phyloP scores from a whole-genome alignment of 2,888 invertebrate species.

The Panopea generosa region DNA sequence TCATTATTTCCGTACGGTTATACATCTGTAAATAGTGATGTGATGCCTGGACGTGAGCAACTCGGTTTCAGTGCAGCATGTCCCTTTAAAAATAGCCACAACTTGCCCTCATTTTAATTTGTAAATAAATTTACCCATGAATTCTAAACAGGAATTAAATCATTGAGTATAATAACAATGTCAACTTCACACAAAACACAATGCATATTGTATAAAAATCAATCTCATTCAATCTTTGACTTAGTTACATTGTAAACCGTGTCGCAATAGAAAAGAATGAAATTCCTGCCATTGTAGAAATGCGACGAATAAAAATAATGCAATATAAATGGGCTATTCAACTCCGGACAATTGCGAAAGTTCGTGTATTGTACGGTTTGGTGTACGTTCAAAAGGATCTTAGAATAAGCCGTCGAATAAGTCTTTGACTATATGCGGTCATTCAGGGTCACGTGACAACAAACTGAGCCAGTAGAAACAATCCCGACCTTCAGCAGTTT shows the following conservation, averaged over 20 bases:
- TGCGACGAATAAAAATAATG: slow-evolving; percentile 52
- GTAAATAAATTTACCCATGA: too few species aligned
- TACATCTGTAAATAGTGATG: too few species aligned
- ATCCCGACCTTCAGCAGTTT: slow-evolving; percentile 31
- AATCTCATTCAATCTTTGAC: slow-evolving; percentile 21
- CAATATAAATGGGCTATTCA: slow-evolving; percentile 58
- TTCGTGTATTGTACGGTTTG: slow-evolving; percentile 34
- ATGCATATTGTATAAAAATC: too few species aligned
- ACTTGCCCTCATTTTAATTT: too few species aligned
- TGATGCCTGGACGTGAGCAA: too few species aligned
- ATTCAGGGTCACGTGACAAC: slow-evolving; percentile 31
- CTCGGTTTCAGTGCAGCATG: too few species aligned
- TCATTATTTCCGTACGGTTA: too few species aligned
- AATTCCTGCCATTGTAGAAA: slow-evolving; percentile 46
- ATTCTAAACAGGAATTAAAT: too few species aligned
- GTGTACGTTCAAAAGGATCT: slow-evolving; percentile 39
- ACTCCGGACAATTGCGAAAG: slow-evolving; percentile 48
- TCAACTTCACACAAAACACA: not conserved
- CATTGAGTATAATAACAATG: too few species aligned
- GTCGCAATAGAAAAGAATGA: slow-evolving; percentile 38
- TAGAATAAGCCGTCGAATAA: slow-evolving; percentile 29
- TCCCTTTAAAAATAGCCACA: too few species aligned
- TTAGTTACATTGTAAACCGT: slow-evolving; percentile 37
- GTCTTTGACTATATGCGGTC: slow-evolving; percentile 44
- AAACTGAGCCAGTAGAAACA: slow-evolving; percentile 22